A percentile compares a stretch with the other conserved stretches of the same genome.
phyloP scores from a whole-genome alignment of 92 coral and sea anemone species.

The Zoanthus gigantus region DNA sequence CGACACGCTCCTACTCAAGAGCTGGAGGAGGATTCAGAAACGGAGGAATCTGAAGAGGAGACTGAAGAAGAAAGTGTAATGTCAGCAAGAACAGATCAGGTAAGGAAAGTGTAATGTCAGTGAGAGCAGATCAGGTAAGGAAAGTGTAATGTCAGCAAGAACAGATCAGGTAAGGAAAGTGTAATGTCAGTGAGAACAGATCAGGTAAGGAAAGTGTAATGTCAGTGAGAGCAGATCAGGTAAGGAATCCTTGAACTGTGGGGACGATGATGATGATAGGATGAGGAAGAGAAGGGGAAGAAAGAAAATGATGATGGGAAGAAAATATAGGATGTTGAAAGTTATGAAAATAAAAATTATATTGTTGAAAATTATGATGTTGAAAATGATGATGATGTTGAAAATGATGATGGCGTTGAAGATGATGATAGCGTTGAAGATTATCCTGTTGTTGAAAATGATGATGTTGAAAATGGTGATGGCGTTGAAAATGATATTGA shows the following conservation, averaged over 20 bases:
- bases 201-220: constrained; percentile 3
- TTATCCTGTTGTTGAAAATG: too few relatives aligned
- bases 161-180: constrained; percentile 17
- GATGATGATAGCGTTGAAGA: too few relatives aligned
- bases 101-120: not conserved
- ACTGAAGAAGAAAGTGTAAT: constrained; percentile 37
- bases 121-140: not conserved
- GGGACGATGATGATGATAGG: too few relatives aligned
- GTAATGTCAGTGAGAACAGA: constrained; percentile 40
- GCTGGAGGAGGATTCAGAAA: constrained; percentile 43
- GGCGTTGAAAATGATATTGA: too few relatives aligned
- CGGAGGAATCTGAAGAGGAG: constrained; percentile 37
- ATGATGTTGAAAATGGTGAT: too few relatives aligned
- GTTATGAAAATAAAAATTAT: too few relatives aligned
- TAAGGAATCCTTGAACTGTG: not conserved
- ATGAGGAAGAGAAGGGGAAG: too few relatives aligned
- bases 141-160: not conserved
- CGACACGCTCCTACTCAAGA: constrained; percentile 15
- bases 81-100: constrained; percentile 43
- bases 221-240: constrained; percentile 15
- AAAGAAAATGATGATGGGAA: too few relatives aligned
- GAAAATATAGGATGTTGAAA: too few relatives aligned
- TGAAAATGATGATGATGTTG: too few relatives aligned
- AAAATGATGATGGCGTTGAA: too few relatives aligned
- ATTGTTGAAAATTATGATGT: too few relatives aligned